Evolutionary conservation across 2,797 vertebrate species (phyloP).

Genomic region (Spea hammondii): DNA sequence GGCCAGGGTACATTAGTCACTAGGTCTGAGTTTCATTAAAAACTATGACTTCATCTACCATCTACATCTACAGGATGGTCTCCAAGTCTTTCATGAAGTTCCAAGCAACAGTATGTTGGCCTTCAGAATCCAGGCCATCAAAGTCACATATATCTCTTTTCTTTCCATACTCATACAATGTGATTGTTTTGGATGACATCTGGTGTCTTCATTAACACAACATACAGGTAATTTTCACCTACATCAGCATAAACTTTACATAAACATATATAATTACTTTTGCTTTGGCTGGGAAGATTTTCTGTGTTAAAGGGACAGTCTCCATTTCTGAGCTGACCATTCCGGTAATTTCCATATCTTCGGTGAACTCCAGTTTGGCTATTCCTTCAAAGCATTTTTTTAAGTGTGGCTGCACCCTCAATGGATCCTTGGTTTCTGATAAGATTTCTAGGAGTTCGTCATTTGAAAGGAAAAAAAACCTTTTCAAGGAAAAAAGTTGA

Average conservation of each 20-base stretch:
- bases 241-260: background rate
- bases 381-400: slow-evolving; percentile 97
- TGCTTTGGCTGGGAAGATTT: slow-evolving; percentile 78
- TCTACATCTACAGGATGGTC: too few relatives aligned
- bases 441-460: slow-evolving; percentile 91
- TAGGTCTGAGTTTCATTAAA: too few relatives aligned
- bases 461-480: slow-evolving; percentile 93
- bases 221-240: too few relatives aligned
- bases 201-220: too few relatives aligned
- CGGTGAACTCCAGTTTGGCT: slow-evolving; percentile 81
- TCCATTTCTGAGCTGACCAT: slow-evolving; percentile 94
- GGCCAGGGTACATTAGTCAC: too few relatives aligned
- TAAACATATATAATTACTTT: slow-evolving; percentile 69
- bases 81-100: too few relatives aligned
- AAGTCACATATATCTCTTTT: too few relatives aligned
- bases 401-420: slow-evolving; percentile 87
- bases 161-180: too few relatives aligned
- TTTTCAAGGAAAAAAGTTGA: slow-evolving; percentile 53
- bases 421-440: slow-evolving; percentile 90
- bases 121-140: too few relatives aligned
- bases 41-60: too few relatives aligned
- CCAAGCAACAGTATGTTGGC: too few relatives aligned
- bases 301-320: slow-evolving; percentile 74
- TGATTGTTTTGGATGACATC: too few relatives aligned
- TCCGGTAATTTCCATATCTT: slow-evolving; percentile 76